phyloP scores from a whole-genome alignment of 2,888 invertebrate genomes.

The Orthosia gracilis region DNA sequence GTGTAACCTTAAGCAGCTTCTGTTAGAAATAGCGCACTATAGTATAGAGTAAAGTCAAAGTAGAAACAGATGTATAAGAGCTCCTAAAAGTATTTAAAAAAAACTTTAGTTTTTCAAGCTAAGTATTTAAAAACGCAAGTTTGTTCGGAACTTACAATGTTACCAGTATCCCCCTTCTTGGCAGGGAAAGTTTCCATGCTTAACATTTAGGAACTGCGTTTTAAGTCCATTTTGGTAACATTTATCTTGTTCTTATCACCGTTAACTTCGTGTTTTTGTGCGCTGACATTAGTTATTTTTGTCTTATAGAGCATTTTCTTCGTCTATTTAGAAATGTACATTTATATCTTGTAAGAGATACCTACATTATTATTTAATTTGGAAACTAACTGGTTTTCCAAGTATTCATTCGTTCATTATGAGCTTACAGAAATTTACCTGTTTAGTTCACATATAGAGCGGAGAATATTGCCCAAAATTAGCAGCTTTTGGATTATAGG shows the following conservation, averaged over 20 bases:
- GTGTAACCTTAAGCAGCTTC: no score
- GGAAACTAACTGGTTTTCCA: no score
- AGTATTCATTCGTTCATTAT: no score
- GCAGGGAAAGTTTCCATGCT: slow-evolving; percentile 46
- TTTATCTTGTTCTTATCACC: slow-evolving; percentile 39
- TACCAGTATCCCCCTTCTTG: slow-evolving; percentile 30
- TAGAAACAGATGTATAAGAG: slow-evolving; percentile 1
- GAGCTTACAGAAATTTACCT: no score
- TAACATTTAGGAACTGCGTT: slow-evolving; percentile 48
- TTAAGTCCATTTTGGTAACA: slow-evolving; percentile 44
- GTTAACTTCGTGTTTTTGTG: slow-evolving; percentile 24
- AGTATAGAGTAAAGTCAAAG: not conserved
- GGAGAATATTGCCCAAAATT: no score
- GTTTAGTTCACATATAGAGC: no score
- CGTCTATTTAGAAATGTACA: not conserved
- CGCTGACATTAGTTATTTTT: slow-evolving; percentile 8
- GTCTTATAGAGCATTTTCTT: not conserved
- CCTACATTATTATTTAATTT: no score
- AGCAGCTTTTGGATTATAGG: no score
- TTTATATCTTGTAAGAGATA: not conserved
- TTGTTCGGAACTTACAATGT: slow-evolving; percentile 44
- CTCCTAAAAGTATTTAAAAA: slow-evolving; percentile 8
- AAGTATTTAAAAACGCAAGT: slow-evolving; percentile 46
- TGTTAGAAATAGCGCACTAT: not conserved
- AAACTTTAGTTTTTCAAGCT: slow-evolving; percentile 26